These are phyloP conservation scores for Eurosta solidaginis DNA, from an alignment of 1,140 invertebrate species.

Conservation along the genomic window DNA sequence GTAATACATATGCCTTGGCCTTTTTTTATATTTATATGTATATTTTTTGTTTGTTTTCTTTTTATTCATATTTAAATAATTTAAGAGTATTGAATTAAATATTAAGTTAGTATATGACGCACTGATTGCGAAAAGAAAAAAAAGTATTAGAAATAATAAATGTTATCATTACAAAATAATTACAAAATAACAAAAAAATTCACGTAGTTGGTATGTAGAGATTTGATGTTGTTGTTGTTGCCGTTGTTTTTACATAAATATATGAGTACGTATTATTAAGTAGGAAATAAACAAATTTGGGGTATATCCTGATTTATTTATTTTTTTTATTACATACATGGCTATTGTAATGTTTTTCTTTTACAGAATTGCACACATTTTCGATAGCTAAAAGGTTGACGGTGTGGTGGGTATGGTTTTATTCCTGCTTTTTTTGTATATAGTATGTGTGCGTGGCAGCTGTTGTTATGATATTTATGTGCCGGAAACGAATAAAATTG, in stretches of 20 bases:
- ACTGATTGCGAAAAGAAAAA: conserved; percentile 1
- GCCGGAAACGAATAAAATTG: too few relatives aligned
- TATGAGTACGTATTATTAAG: too few relatives aligned
- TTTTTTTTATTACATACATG: conserved; percentile 2
- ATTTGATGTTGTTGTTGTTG: background rate
- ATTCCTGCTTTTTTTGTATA: background rate
- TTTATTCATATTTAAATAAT: conserved; percentile 31
- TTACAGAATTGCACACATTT: conserved; percentile 8
- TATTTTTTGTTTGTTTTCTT: conserved; percentile 1
- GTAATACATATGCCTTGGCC: conserved; percentile 28
- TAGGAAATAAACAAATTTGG: conserved; percentile 6
- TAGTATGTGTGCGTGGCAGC: background rate
- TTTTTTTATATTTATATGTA: conserved; percentile 11
- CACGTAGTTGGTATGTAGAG: too few relatives aligned
- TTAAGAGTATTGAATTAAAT: conserved; percentile 32
- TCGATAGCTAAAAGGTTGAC: background rate
- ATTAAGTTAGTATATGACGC: conserved; percentile 29
- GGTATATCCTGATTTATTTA: background rate
- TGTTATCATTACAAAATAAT: conserved; percentile 22
- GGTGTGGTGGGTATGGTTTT: background rate
- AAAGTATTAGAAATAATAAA: conserved; percentile 10
- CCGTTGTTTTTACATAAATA: too few relatives aligned
- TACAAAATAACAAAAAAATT: conserved; percentile 17
- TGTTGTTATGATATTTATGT: background rate
- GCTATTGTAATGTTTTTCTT: conserved; percentile 6